Conservation (phyloP, 1,140 invertebrate species). For the Capitella teleta region DNA sequence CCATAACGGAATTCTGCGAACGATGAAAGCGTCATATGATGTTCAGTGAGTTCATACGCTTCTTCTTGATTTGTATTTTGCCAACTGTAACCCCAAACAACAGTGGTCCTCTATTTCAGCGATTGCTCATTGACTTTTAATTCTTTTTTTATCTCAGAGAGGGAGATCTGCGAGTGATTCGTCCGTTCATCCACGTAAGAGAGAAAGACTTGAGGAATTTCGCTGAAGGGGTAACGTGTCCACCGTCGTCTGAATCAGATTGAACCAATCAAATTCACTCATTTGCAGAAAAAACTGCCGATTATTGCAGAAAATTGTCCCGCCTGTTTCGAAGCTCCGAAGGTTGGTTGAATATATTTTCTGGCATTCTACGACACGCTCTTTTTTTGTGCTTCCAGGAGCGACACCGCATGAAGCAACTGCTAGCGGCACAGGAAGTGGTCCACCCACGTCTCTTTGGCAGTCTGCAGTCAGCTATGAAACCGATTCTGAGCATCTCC, state of each 20-base stretch:
- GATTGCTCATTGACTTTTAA: too few species aligned
- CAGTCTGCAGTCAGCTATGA: conserved; percentile 56
- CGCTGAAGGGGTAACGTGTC: conserved; percentile 44
- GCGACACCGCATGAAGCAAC: conserved; percentile 55
- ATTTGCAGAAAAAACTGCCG: conserved; percentile 51
- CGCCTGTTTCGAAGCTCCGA: conserved; percentile 52
- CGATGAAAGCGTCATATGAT: conserved; percentile 71
- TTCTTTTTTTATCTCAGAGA: conserved; percentile 50
- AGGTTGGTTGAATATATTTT: conserved; percentile 35
- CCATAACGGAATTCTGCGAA: conserved; percentile 63
- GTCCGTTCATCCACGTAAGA: conserved; percentile 76
- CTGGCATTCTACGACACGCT: conserved; percentile 12
- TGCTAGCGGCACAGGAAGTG: conserved; percentile 64
- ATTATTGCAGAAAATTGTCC: conserved; percentile 53
- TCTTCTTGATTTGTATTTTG: too few species aligned
- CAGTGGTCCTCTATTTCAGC: too few species aligned
- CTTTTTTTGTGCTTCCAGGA: conserved; percentile 43
- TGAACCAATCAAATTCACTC: too few species aligned
- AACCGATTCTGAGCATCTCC: conserved; percentile 57
- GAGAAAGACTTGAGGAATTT: conserved; percentile 62
- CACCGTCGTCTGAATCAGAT: too few species aligned
- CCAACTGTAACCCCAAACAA: neutral
- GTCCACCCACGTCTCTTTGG: conserved; percentile 58
- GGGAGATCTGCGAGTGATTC: conserved; percentile 66
- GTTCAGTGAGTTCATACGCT: conserved; percentile 46